phyloP scores from a whole-genome alignment of 2,888 invertebrate species.

The Hypercompe scribonia region DNA sequence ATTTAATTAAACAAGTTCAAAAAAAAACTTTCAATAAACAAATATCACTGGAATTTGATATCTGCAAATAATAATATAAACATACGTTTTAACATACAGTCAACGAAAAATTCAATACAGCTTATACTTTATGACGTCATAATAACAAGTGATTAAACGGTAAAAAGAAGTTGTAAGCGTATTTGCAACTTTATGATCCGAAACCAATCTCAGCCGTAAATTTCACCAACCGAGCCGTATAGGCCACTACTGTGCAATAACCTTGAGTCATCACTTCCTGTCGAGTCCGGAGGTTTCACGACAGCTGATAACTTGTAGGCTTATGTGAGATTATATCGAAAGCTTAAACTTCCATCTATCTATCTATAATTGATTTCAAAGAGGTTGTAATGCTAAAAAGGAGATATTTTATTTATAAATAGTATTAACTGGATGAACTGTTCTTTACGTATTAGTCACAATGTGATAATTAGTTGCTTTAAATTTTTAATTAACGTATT shows the following conservation, averaged over 20 bases:
- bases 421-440: no score
- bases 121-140: neutral
- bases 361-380: slow-evolving; percentile 21
- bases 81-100: no score
- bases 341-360: no score
- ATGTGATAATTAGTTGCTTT: neutral
- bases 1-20: no score
- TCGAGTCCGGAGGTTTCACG: slow-evolving; percentile 5
- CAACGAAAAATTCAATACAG: neutral
- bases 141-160: neutral
- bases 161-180: slow-evolving; percentile 46
- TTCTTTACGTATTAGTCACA: neutral
- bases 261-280: slow-evolving; percentile 26
- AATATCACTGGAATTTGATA: neutral
- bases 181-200: slow-evolving; percentile 48
- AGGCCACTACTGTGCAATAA: slow-evolving; percentile 46
- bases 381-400: slow-evolving; percentile 30
- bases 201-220: slow-evolving; percentile 45
- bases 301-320: neutral
- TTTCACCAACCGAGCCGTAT: slow-evolving; percentile 43
- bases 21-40: neutral
- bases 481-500: neutral
- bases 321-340: slow-evolving; percentile 13
- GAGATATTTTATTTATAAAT: slow-evolving; percentile 6
- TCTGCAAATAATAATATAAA: neutral